Percentiles rank a stretch among this genome's conserved stretches.
Conservation (phyloP, 2,888 invertebrate species). For the Conistra vaccinii region DNA sequence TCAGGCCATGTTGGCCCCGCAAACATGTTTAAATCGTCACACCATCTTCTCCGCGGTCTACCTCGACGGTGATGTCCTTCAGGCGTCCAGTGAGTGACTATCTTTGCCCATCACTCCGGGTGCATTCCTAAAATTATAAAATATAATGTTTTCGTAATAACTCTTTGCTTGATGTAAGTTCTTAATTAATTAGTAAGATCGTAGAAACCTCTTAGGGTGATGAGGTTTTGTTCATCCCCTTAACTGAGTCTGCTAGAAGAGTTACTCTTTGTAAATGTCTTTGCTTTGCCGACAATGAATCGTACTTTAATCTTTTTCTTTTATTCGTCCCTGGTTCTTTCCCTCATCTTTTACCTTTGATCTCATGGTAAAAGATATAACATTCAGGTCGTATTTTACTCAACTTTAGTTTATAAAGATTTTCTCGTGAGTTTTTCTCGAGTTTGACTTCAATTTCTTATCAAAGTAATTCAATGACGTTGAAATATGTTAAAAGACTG, state of each 20-base stretch:
- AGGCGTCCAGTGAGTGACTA: too few relatives aligned
- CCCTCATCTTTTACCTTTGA: constrained; percentile 23
- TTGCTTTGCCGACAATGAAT: constrained; percentile 8
- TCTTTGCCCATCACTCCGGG: too few relatives aligned
- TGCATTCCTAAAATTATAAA: too few relatives aligned
- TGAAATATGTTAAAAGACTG: constrained; percentile 6
- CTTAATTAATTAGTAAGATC: constrained; percentile 46
- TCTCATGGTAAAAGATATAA: constrained; percentile 19
- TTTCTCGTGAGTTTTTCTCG: neutral
- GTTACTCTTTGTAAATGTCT: constrained; percentile 12
- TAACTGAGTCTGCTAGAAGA: constrained; percentile 3
- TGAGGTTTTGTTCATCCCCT: constrained; percentile 37
- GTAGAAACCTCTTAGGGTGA: constrained; percentile 34
- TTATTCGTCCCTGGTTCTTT: neutral
- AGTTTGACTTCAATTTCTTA: constrained; percentile 25
- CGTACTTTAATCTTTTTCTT: constrained; percentile 23
- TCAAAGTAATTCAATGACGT: constrained; percentile 31
- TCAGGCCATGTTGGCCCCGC: too few relatives aligned
- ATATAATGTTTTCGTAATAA: too few relatives aligned
- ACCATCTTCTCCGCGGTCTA: too few relatives aligned
- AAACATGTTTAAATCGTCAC: too few relatives aligned
- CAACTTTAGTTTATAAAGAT: constrained; percentile 14
- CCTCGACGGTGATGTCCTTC: too few relatives aligned
- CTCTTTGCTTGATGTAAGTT: constrained; percentile 4
- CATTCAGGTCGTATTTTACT: constrained; percentile 12